Evolutionary conservation across 2,113 vertebrate genomes (phyloP).

Genomic region (Rhegmatorhina hoffmannsi): DNA sequence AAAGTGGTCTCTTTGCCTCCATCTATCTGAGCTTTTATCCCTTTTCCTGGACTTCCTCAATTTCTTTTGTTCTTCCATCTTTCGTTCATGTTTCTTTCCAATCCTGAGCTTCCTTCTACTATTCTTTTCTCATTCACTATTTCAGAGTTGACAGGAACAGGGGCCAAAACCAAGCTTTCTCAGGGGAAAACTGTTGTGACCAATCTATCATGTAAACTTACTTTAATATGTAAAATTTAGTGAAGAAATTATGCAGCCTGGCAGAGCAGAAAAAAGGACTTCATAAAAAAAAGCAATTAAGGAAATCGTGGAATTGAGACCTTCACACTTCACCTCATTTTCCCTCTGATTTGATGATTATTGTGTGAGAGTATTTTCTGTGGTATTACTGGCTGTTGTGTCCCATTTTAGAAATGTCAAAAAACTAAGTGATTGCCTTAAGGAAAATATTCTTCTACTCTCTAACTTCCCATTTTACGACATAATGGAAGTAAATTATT

Average conservation of each 20-base stretch:
- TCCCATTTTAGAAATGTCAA: conserved; percentile 53
- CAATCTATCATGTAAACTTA: not conserved
- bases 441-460: conserved; percentile 13
- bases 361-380: conserved; percentile 25
- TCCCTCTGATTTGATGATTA: conserved; percentile 19
- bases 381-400: not conserved
- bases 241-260: not conserved
- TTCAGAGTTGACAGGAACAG: not conserved
- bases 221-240: not conserved
- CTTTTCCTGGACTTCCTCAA: not conserved
- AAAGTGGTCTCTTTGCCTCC: not conserved
- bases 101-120: not conserved
- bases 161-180: not conserved
- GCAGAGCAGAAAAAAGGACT: not conserved
- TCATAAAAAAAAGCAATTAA: conserved; percentile 12
- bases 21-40: not conserved
- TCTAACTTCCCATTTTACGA: not conserved
- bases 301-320: not conserved
- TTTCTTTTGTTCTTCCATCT: not conserved
- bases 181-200: not conserved
- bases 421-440: conserved; percentile 46
- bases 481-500: conserved; percentile 21
- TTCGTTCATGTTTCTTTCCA: not conserved
- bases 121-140: not conserved
- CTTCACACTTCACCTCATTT: conserved; percentile 52